These are phyloP conservation scores for Drosophila gunungcola DNA, from an alignment of 1,140 invertebrate species.

Conservation along the genomic window DNA sequence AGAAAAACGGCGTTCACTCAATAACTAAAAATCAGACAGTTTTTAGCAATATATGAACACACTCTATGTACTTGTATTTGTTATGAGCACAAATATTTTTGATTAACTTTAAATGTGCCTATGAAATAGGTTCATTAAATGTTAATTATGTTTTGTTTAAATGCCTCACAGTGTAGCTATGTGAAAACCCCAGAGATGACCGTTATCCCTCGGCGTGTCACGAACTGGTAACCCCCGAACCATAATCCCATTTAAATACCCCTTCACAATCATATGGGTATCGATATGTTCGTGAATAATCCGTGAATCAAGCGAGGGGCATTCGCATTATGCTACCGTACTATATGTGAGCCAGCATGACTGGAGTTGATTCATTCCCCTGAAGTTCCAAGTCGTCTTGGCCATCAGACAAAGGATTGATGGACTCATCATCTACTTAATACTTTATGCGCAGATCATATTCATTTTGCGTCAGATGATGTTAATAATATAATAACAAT, in stretches of 20 bases:
- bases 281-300: slow-evolving; percentile 10
- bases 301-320: slow-evolving; percentile 33
- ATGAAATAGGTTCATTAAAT: too few species aligned
- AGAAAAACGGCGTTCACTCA: neutral
- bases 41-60: too few species aligned
- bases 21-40: too few species aligned
- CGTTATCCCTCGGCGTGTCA: neutral
- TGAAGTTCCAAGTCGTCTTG: slow-evolving; percentile 19
- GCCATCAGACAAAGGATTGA: slow-evolving; percentile 5
- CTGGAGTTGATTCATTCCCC: slow-evolving; percentile 10
- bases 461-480: neutral
- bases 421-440: slow-evolving; percentile 18
- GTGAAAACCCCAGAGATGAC: neutral
- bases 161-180: neutral
- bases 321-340: slow-evolving; percentile 24
- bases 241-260: neutral
- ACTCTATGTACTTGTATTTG: too few species aligned
- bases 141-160: neutral
- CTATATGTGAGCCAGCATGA: slow-evolving; percentile 2
- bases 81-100: too few species aligned
- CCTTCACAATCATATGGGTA: neutral
- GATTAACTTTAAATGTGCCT: too few species aligned
- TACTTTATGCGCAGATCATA: neutral
- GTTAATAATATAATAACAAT: neutral
- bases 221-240: neutral